Base-by-base conservation (phyloP, 2,113 vertebrate genomes). In the Neoarius graeffei region DNA sequence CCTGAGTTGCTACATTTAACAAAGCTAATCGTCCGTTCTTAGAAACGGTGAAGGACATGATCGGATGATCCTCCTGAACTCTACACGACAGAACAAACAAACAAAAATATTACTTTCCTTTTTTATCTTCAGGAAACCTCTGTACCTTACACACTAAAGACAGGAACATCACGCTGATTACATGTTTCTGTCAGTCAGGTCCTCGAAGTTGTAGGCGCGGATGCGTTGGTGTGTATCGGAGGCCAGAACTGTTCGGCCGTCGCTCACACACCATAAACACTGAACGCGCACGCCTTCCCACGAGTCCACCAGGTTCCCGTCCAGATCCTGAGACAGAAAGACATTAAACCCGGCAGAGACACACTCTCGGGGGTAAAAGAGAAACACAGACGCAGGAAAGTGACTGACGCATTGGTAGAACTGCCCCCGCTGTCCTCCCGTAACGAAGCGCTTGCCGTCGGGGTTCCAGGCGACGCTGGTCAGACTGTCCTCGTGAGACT, bases 1-100 rank as follows among this genome's bases (percentile, higher is more conserved):
- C 98, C 98, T 99, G 98, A 99, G 97, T 99, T 97, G 98, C 98
- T 97, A 99, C 98, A 97, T 99, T 99, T 99, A 99, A 99, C 98
- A 99, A 99, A 97, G 98, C 98, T 98, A 99, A 97, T 96, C 98
- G 97, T 95, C 98, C 98, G 67, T 98, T 99, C 96, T 98, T 99
- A 94, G 98, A 99, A 97, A 99, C 99, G 92, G 98, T 99, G 96
- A 99, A 99, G 90, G 98, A 99, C 98, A 99, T 99, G 94, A 99
- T 98, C 92, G 98, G 98, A 93, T 99, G 98, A 96, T 99, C 98
- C 96, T 99, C 98, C 94, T 99, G 98, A 92, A 99, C 98, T 97
- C 98, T 99, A 95, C 25, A 80, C 62, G 62, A 54, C 11, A 90
- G 9, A 91, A 20, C 1, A 81, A 74, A 92, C 7, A 89, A 6